Conservation (phyloP, 2,888 invertebrate genomes). For the Margaritifera margaritifera region DNA sequence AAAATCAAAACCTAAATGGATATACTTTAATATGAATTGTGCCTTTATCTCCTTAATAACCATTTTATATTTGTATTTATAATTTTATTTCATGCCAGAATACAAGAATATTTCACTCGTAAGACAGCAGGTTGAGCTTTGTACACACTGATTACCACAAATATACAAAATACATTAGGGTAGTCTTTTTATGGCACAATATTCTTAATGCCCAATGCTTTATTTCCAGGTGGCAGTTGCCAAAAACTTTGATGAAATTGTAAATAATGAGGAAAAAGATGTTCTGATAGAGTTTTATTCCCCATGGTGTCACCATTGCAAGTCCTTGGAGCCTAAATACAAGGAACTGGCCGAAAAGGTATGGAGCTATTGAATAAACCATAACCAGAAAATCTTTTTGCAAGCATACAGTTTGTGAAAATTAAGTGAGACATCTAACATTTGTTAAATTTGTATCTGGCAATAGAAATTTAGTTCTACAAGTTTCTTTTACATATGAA, state of each 20-base stretch:
- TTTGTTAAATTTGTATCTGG: too few relatives aligned
- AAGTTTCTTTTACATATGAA: too few relatives aligned
- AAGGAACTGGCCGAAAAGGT: slow-evolving; percentile 87
- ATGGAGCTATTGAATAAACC: background rate
- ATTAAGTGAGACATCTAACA: slow-evolving; percentile 91
- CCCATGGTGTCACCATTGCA: slow-evolving; percentile 97
- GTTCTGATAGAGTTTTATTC: slow-evolving; percentile 98
- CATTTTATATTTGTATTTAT: too few relatives aligned
- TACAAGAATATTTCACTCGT: too few relatives aligned
- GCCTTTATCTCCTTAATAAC: too few relatives aligned
- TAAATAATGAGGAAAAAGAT: slow-evolving; percentile 91
- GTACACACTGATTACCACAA: too few relatives aligned
- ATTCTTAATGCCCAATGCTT: background rate
- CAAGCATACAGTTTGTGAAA: slow-evolving; percentile 92
- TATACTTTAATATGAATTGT: too few relatives aligned
- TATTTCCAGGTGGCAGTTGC: slow-evolving; percentile 85
- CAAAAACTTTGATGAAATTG: slow-evolving; percentile 96
- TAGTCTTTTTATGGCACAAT: slow-evolving; percentile 4
- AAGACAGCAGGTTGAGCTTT: too few relatives aligned
- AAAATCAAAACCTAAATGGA: too few relatives aligned
- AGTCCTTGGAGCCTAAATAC: slow-evolving; percentile 92
- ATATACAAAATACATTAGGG: too few relatives aligned
- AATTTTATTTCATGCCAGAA: too few relatives aligned
- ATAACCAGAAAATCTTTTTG: too few relatives aligned
- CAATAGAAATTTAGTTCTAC: slow-evolving; percentile 74